Percentiles rank a stretch among this genome's conserved stretches.
phyloP scores from a whole-genome alignment of 2,113 vertebrate genomes.

The Amblyornis subalaris region DNA sequence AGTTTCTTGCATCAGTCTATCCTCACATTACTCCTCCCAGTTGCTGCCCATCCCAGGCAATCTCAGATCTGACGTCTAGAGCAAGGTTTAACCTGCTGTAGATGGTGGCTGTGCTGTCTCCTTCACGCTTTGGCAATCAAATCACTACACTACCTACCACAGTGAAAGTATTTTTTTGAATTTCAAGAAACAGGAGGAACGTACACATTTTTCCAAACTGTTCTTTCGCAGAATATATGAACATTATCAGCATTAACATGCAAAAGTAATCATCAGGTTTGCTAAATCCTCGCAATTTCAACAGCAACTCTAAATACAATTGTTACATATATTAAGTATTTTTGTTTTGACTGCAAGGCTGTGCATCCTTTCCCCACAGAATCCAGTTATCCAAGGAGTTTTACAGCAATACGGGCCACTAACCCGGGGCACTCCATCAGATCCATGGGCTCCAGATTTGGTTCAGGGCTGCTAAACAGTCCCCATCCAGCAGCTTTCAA shows the following conservation, averaged over 20 bases:
- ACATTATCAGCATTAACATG: not conserved
- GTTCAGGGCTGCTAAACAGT: not conserved
- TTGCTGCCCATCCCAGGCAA: not conserved
- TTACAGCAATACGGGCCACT: not conserved
- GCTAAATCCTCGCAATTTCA: not conserved
- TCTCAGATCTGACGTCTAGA: not conserved
- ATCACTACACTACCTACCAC: not conserved
- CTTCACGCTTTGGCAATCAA: not conserved
- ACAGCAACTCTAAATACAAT: not conserved
- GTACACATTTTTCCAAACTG: accelerated
- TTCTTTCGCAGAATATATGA: not conserved
- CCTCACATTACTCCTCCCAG: not conserved
- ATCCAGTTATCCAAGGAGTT: not conserved
- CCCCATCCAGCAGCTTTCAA: not conserved
- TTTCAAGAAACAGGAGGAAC: not conserved
- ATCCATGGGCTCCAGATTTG: not conserved
- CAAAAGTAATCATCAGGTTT: not conserved
- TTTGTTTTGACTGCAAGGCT: not conserved
- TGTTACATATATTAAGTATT: not conserved
- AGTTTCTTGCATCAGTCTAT: not conserved
- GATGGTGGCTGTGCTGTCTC: not conserved
- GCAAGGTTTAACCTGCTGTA: not conserved
- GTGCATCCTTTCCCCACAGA: not conserved
- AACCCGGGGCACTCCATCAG: not conserved
- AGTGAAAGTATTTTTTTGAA: not conserved